Evolutionary conservation across 2,888 invertebrate genomes (phyloP).

Genomic region (Iselma pallidipennis): DNA sequence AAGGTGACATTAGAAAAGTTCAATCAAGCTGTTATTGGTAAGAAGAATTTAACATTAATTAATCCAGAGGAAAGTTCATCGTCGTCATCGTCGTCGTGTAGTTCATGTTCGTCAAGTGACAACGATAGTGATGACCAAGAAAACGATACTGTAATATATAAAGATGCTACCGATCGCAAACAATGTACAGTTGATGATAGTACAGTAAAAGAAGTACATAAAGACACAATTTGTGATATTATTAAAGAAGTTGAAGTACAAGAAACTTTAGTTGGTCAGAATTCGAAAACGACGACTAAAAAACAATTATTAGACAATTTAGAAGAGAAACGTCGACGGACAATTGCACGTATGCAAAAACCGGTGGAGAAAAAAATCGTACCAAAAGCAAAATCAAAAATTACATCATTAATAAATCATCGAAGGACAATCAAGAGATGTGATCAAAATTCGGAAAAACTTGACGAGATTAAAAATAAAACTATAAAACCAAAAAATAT

Average conservation of each 20-base stretch:
- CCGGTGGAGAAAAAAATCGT: neutral
- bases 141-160: slow-evolving; percentile 33
- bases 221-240: slow-evolving; percentile 6
- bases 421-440: slow-evolving; percentile 2
- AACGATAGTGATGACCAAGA: slow-evolving; percentile 15
- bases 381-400: slow-evolving; percentile 7
- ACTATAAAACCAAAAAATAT: neutral
- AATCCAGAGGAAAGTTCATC: slow-evolving; percentile 14
- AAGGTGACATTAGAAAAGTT: slow-evolving; percentile 29
- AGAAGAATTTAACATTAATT: slow-evolving; percentile 48
- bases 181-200: no score
- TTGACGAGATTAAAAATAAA: slow-evolving; percentile 1
- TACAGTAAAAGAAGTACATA: slow-evolving; percentile 14
- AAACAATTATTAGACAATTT: slow-evolving; percentile 36
- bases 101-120: slow-evolving; percentile 15
- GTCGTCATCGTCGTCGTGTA: slow-evolving; percentile 12
- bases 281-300: no score
- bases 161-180: no score
- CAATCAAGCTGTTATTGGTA: slow-evolving; percentile 42
- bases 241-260: slow-evolving; percentile 13
- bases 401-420: neutral
- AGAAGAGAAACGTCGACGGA: slow-evolving; percentile 43
- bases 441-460: neutral
- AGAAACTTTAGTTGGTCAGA: slow-evolving; percentile 8
- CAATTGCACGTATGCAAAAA: slow-evolving; percentile 37